Evolutionary conservation across 2,113 vertebrate genomes (phyloP).

Genomic region (Chionodraco myersi): DNA sequence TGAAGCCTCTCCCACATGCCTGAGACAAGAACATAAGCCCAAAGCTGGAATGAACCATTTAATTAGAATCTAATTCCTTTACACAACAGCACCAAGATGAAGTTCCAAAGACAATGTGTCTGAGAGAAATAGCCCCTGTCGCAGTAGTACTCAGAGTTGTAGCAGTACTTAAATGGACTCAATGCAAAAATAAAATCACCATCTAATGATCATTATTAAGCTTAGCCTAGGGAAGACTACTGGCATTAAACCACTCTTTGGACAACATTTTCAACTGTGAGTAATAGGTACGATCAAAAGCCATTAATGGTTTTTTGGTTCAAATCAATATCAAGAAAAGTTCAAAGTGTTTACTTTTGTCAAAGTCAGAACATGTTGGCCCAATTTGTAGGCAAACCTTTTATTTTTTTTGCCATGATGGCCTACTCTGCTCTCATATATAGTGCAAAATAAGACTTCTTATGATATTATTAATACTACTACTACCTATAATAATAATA

Average conservation of each 20-base stretch:
- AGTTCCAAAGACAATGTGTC: neutral
- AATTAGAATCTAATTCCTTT: constrained; percentile 15
- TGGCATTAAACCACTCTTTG: neutral
- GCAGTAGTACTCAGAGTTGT: neutral
- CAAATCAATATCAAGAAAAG: neutral
- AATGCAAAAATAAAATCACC: neutral
- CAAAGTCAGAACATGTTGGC: no score
- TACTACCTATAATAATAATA: no score
- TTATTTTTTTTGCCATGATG: neutral
- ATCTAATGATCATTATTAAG: neutral
- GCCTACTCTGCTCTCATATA: neutral
- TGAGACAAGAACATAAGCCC: constrained; percentile 5
- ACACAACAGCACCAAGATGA: neutral
- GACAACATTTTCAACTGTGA: neutral
- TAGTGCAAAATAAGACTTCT: no score
- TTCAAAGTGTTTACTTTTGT: no score
- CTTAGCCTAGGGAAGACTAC: neutral
- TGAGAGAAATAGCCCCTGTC: neutral
- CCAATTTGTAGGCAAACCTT: no score
- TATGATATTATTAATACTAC: no score
- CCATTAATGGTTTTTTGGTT: neutral
- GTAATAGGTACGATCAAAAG: neutral
- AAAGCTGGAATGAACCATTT: constrained; percentile 7
- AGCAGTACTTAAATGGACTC: neutral
- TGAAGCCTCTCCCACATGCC: neutral